Evolutionary conservation across 2,888 invertebrate genomes (phyloP).

Genomic region (Stenchaetothrips biformis): DNA sequence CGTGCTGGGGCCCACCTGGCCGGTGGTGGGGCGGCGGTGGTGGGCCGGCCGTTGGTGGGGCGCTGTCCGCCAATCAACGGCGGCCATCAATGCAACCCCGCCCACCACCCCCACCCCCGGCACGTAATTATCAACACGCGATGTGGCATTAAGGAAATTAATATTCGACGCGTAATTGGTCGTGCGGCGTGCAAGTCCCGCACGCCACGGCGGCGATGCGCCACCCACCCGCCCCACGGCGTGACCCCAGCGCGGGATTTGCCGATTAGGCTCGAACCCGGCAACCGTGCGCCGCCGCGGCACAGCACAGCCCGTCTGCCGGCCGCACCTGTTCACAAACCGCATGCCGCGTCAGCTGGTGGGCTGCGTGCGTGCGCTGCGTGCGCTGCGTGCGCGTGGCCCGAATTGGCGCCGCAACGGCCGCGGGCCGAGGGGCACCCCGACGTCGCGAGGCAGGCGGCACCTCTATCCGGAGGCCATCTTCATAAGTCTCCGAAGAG

Average conservation of each 20-base stretch:
- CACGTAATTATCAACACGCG: conserved; percentile 20
- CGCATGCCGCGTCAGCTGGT: no score
- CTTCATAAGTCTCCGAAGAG: no score
- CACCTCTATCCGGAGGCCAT: no score
- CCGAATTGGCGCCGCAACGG: not conserved
- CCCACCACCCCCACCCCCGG: not conserved
- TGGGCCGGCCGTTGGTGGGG: not conserved
- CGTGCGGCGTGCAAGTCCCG: not conserved
- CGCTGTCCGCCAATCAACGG: not conserved
- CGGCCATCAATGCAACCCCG: not conserved
- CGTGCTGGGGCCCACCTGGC: not conserved
- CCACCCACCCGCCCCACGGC: no score
- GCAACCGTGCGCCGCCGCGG: no score
- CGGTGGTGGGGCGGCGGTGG: not conserved
- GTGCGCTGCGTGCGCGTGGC: not conserved
- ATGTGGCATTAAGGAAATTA: conserved; percentile 16
- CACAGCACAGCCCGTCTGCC: no score
- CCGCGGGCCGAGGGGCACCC: no score
- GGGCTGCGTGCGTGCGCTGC: not conserved
- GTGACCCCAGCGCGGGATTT: no score
- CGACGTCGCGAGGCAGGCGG: no score
- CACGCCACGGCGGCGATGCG: no score
- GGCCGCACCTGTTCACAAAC: no score
- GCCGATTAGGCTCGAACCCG: no score
- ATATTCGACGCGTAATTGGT: conserved; percentile 16